phyloP scores from a whole-genome alignment of 2,888 invertebrate species.

The Penaeus monodon region DNA sequence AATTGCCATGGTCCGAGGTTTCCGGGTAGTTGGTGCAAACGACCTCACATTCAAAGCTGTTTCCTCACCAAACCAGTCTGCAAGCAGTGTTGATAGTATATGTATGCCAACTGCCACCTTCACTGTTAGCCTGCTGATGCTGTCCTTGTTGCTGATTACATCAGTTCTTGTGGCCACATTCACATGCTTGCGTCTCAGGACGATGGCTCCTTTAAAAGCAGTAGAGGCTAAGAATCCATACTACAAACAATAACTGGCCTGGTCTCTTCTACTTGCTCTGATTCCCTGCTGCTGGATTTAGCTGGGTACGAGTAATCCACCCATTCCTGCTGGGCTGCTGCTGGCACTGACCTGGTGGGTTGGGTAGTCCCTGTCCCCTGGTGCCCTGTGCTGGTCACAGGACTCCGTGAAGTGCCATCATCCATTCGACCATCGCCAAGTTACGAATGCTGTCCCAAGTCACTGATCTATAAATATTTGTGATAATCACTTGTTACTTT shows the following conservation, averaged over 20 bases:
- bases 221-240: conserved; percentile 23
- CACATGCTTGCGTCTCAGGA: conserved; percentile 42
- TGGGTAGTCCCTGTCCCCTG: neutral
- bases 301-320: conserved; percentile 6
- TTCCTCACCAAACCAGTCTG: neutral
- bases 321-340: conserved; percentile 24
- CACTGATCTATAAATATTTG: neutral
- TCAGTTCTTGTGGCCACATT: conserved; percentile 45
- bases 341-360: conserved; percentile 33
- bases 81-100: conserved; percentile 21
- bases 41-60: conserved; percentile 43
- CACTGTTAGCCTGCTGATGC: conserved; percentile 37
- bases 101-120: conserved; percentile 45
- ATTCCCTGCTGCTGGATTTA: conserved; percentile 49
- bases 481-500: conserved; percentile 15
- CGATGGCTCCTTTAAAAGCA: conserved; percentile 26
- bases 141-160: conserved; percentile 33
- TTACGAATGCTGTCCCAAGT: neutral
- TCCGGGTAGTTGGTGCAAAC: conserved; percentile 55
- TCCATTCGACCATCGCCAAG: neutral
- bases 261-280: conserved; percentile 4
- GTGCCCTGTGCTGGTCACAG: conserved; percentile 43
- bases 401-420: conserved; percentile 2
- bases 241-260: conserved; percentile 30
- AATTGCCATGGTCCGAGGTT: conserved; percentile 49